Conservation (phyloP, 2,888 invertebrate species). For the Cataglyphis altisquamis region DNA sequence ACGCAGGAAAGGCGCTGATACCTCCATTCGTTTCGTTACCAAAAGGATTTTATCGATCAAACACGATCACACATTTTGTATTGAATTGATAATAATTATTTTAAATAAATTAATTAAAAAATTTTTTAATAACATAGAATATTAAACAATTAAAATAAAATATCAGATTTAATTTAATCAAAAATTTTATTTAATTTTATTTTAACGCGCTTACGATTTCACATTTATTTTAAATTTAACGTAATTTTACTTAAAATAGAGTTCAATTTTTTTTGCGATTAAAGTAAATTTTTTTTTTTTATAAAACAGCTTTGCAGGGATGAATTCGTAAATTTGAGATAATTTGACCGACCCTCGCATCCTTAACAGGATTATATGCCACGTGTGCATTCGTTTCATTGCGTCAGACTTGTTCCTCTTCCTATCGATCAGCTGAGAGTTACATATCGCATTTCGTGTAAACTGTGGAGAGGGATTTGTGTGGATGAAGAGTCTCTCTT, state of each 20-base stretch:
- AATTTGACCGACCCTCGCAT: conserved; percentile 11
- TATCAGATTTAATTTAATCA: background rate
- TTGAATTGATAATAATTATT: background rate
- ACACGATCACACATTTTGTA: background rate
- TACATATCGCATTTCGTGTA: conserved; percentile 25
- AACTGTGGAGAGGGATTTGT: conserved; percentile 41
- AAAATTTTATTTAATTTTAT: conserved; percentile 9
- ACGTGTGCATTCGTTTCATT: conserved; percentile 44
- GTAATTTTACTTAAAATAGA: background rate
- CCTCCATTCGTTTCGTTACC: conserved; percentile 24
- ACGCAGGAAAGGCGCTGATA: conserved; percentile 35
- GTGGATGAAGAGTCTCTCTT: conserved; percentile 25
- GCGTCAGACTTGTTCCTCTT: conserved; percentile 38
- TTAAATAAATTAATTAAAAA: background rate
- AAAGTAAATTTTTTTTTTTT: background rate
- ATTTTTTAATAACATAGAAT: background rate
- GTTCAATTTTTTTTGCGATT: background rate
- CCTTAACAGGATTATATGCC: conserved; percentile 68
- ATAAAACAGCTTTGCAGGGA: background rate
- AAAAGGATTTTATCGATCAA: conserved; percentile 43
- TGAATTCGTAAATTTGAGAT: background rate
- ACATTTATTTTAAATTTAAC: background rate
- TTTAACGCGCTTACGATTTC: background rate
- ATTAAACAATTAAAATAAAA: background rate
- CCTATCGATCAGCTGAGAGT: conserved; percentile 33